phyloP scores from a whole-genome alignment of 1,140 invertebrate genomes.

The Acyrthosiphon pisum region DNA sequence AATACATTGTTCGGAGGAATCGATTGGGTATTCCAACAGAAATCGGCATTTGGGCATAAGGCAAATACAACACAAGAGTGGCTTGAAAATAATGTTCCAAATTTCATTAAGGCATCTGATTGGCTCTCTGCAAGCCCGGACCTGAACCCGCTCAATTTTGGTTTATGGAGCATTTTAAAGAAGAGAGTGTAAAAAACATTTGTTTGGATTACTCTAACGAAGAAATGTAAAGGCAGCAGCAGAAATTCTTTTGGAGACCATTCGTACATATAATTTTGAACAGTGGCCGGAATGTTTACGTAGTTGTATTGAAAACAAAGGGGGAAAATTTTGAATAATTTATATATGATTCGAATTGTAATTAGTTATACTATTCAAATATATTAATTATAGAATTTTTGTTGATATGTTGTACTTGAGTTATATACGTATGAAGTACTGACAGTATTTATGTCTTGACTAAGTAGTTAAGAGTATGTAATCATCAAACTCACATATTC shows the following conservation, averaged over 20 bases:
- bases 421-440: neutral
- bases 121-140: too few relatives aligned
- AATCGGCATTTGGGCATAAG: too few relatives aligned
- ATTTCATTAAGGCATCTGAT: too few relatives aligned
- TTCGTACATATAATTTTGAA: neutral
- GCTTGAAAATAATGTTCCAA: too few relatives aligned
- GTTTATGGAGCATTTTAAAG: neutral
- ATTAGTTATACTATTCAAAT: neutral
- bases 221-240: too few relatives aligned
- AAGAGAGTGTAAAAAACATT: slow-evolving; percentile 15
- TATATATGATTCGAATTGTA: neutral
- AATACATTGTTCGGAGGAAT: slow-evolving; percentile 12
- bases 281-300: neutral
- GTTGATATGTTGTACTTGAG: neutral
- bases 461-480: neutral
- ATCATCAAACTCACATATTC: too few relatives aligned
- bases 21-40: too few relatives aligned
- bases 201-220: too few relatives aligned
- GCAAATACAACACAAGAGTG: too few relatives aligned
- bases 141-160: too few relatives aligned
- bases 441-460: neutral
- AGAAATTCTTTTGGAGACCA: neutral
- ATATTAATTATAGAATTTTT: neutral
- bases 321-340: neutral
- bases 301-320: neutral